Evolutionary conservation across 2,113 vertebrate species (phyloP).

Genomic region (Trogon melanurus): DNA sequence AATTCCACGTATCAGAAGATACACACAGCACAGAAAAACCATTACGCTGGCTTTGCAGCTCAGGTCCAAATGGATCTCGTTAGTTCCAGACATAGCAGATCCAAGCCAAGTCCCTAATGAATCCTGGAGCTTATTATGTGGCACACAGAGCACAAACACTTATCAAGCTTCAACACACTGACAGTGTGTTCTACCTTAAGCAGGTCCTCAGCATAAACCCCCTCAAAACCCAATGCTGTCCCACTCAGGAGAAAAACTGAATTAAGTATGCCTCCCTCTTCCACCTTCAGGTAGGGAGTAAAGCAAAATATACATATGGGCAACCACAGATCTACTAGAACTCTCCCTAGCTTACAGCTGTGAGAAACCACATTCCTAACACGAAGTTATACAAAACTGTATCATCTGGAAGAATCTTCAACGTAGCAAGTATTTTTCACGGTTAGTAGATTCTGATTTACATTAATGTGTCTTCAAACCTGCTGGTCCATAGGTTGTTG

Average conservation of each 20-base stretch:
- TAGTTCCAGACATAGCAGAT: not conserved
- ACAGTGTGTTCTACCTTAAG: not conserved
- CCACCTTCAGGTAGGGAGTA: not conserved
- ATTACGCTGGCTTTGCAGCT: not conserved
- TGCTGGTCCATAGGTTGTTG: constrained; percentile 79
- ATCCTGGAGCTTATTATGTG: not conserved
- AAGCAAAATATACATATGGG: not conserved
- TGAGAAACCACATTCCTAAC: not conserved
- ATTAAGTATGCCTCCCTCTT: not conserved
- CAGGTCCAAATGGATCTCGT: not conserved
- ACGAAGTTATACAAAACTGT: not conserved
- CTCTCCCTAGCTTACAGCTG: not conserved
- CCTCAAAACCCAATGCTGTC: not conserved
- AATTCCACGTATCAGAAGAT: not conserved
- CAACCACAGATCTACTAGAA: not conserved
- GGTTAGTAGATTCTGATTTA: not conserved
- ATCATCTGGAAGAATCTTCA: not conserved
- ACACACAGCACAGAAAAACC: not conserved
- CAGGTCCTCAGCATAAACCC: not conserved
- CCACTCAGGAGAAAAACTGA: not conserved
- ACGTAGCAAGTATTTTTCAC: not conserved
- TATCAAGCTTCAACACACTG: not conserved
- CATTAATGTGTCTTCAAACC: constrained; percentile 62
- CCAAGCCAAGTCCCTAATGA: not conserved
- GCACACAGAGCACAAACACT: not conserved